These are phyloP conservation scores for Limnephilus rhombicus DNA, from an alignment of 2,888 invertebrate species.

Conservation along the genomic window DNA sequence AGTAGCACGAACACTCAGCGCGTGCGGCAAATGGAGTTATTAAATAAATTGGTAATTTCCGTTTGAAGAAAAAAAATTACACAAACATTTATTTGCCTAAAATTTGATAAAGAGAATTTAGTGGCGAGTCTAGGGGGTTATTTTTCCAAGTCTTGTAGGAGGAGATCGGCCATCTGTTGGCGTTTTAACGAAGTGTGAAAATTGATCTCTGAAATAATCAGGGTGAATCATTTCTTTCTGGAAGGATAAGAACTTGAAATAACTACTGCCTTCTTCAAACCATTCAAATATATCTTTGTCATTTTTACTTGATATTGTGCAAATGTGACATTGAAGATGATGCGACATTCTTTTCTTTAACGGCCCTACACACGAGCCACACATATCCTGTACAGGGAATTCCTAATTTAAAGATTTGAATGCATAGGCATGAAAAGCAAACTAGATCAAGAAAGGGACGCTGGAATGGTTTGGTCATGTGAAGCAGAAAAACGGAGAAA, in stretches of 20 bases:
- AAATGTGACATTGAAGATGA: too few relatives aligned
- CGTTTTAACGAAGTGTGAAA: constrained; percentile 32
- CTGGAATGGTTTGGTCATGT: too few relatives aligned
- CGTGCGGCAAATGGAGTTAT: background rate
- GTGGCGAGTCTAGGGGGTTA: background rate
- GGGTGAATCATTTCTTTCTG: constrained; percentile 14
- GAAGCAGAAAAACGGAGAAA: too few relatives aligned
- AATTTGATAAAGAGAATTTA: background rate
- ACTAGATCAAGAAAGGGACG: too few relatives aligned
- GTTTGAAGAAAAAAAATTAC: background rate
- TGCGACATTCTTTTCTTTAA: too few relatives aligned
- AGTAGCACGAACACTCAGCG: background rate
- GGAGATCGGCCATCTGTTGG: constrained; percentile 55
- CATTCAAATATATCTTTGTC: too few relatives aligned
- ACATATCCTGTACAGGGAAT: too few relatives aligned
- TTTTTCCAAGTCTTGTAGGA: background rate
- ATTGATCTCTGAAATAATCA: constrained; percentile 52
- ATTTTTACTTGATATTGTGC: too few relatives aligned
- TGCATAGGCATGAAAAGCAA: too few relatives aligned
- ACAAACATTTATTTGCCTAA: background rate
- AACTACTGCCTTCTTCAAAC: background rate
- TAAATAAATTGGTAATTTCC: background rate
- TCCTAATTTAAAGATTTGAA: too few relatives aligned
- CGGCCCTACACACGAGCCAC: too few relatives aligned
- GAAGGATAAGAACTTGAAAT: background rate